Conservation (phyloP, 2,888 invertebrate species). For the Euproctis similis region DNA sequence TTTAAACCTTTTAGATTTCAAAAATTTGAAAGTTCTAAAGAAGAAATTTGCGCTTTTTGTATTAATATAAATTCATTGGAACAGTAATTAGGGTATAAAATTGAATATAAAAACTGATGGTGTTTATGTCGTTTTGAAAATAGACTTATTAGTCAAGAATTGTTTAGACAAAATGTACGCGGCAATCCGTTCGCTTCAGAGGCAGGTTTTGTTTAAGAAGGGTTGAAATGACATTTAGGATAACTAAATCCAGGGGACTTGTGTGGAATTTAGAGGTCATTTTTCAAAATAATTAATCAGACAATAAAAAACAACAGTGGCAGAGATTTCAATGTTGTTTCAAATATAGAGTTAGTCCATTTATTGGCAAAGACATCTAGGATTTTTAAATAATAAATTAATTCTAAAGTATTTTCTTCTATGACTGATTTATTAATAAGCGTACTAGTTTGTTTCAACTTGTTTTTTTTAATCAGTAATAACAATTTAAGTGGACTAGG, state of each 20-base stretch:
- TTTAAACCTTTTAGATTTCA: constrained; percentile 36
- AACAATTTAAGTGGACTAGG: too few relatives aligned
- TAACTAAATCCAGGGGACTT: constrained; percentile 50
- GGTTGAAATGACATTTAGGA: constrained; percentile 69
- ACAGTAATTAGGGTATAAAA: constrained; percentile 9
- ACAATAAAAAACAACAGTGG: constrained; percentile 14
- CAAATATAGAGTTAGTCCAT: too few relatives aligned
- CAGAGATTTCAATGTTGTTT: constrained; percentile 12
- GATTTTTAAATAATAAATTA: too few relatives aligned
- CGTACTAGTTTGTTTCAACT: too few relatives aligned
- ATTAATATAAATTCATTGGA: constrained; percentile 7
- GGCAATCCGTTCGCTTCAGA: constrained; percentile 66
- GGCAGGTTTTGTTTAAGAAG: constrained; percentile 64
- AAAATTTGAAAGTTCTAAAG: constrained; percentile 36
- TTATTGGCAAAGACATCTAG: too few relatives aligned
- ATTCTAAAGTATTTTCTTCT: too few relatives aligned
- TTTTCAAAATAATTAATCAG: constrained; percentile 59
- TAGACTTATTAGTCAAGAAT: constrained; percentile 54
- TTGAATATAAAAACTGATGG: constrained; percentile 10
- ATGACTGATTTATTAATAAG: too few relatives aligned
- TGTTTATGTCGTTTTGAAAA: constrained; percentile 30
- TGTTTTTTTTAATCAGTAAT: too few relatives aligned
- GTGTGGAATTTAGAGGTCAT: constrained; percentile 48
- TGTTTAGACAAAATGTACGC: constrained; percentile 66
- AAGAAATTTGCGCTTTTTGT: constrained; percentile 27